Conservation (phyloP, 2,888 invertebrate species). For the Phortica okadai region DNA sequence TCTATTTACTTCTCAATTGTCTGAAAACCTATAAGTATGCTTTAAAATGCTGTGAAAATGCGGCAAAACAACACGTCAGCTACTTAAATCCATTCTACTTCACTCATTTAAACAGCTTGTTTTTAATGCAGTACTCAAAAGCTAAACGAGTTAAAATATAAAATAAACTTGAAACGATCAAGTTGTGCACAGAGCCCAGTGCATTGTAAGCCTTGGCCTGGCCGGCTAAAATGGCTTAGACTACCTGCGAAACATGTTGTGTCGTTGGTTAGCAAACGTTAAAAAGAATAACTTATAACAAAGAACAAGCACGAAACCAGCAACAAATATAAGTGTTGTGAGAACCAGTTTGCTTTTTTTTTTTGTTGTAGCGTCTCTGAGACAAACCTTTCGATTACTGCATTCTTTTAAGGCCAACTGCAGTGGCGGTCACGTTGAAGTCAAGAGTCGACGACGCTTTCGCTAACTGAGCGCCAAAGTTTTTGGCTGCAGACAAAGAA, state of each 20-base stretch:
- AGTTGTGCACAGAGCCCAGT: neutral
- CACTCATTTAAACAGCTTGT: too few relatives aligned
- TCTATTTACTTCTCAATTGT: too few relatives aligned
- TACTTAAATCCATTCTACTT: too few relatives aligned
- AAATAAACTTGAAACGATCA: neutral
- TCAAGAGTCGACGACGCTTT: slow-evolving; percentile 38
- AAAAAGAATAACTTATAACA: slow-evolving; percentile 21
- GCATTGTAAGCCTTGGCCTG: neutral
- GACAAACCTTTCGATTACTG: slow-evolving; percentile 68
- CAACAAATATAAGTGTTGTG: neutral
- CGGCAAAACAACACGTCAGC: too few relatives aligned
- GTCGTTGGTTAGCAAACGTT: neutral
- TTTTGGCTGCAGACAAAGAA: slow-evolving; percentile 4
- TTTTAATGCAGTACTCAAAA: too few relatives aligned
- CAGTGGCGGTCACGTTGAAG: neutral
- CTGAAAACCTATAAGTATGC: too few relatives aligned
- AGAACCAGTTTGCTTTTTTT: slow-evolving; percentile 6
- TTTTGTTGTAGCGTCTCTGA: neutral
- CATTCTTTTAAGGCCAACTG: slow-evolving; percentile 56
- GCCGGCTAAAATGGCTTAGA: too few relatives aligned
- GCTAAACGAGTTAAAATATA: neutral
- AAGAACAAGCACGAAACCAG: slow-evolving; percentile 17
- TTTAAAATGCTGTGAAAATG: too few relatives aligned
- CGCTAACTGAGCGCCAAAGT: slow-evolving; percentile 36
- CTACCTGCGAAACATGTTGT: neutral